Evolutionary conservation across 1,140 invertebrate species (phyloP).

Genomic region (Ostrea edulis): DNA sequence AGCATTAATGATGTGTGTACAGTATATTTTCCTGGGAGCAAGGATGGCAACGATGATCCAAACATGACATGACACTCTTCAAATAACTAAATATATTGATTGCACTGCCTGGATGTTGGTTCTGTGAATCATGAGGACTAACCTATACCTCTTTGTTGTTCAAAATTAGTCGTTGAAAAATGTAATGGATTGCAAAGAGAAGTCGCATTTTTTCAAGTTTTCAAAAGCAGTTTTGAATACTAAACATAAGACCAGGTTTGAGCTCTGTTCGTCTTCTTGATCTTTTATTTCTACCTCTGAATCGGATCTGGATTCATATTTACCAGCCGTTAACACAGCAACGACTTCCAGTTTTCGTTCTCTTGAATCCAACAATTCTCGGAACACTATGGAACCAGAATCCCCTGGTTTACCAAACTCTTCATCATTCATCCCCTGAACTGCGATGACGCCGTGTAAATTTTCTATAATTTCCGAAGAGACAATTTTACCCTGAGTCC

Average conservation of each 20-base stretch:
- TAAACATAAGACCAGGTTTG: background rate
- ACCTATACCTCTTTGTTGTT: too few species aligned
- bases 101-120: too few species aligned
- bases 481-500: background rate
- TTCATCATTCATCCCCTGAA: background rate
- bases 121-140: too few species aligned
- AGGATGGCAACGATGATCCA: too few species aligned
- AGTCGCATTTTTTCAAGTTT: background rate
- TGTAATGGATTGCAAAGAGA: background rate
- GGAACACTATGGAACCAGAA: slow-evolving; percentile 2
- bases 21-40: too few species aligned
- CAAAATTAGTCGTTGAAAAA: background rate
- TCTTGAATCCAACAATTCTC: background rate
- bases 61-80: too few species aligned
- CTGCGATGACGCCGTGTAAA: background rate
- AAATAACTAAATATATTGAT: too few species aligned
- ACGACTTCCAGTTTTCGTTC: background rate
- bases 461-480: background rate
- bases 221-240: slow-evolving; percentile 1
- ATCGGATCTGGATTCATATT: background rate
- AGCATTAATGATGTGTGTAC: too few species aligned
- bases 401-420: background rate
- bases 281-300: background rate
- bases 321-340: background rate
- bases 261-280: background rate